Base-by-base conservation (phyloP, 2,797 vertebrate genomes). In the Melanotaenia trifasciata region DNA sequence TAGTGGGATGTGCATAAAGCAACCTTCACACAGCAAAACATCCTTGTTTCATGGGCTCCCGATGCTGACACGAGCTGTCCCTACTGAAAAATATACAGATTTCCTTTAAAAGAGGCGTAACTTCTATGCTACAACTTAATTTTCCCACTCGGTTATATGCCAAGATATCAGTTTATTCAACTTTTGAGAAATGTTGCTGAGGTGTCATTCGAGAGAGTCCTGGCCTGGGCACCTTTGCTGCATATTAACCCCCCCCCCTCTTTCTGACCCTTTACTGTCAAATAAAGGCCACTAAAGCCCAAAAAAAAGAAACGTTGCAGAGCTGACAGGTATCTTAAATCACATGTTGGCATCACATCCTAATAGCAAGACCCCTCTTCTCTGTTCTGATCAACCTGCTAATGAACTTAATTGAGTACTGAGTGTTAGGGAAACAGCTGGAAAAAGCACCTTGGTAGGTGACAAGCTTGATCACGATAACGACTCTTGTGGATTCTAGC, bases 151-250 rank as follows among this genome's bases (percentile, higher is more conserved):
- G 10, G 16, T 51, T 75, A 3, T 24, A 71, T 78, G 81, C 85
- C 78, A 87, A 73, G 35, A 73, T 69, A 72, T 67, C 38, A 78
- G 85, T 89, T 88, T 85, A 86, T 87, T 83, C 84, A 84, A 78
- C 84, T 86, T 78, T 90, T 81, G 0, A 18, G 40, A 45, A 45
- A 18, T 45, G 14, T 45, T 45, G 40, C 5, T 18, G 40, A 16
- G 13, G 12, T 5, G 30, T 32, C 30, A 32, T 32, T 5, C 30
- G 4, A 32, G 30, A 32, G 40, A 45, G 40, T 18, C 40, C 40
- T 45, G 40, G 14, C 40, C 40, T 7, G 14, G 40, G 16, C 40
- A 16, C 16, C 14, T 45, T 18, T 45, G 16, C 14, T 1, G 14
- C 43, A 7, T 16, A 3, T 18, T 20, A 18, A 3, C 43, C 16